phyloP scores from a whole-genome alignment of 2,888 invertebrate species.

The Liopterus haemorrhoidalis region DNA sequence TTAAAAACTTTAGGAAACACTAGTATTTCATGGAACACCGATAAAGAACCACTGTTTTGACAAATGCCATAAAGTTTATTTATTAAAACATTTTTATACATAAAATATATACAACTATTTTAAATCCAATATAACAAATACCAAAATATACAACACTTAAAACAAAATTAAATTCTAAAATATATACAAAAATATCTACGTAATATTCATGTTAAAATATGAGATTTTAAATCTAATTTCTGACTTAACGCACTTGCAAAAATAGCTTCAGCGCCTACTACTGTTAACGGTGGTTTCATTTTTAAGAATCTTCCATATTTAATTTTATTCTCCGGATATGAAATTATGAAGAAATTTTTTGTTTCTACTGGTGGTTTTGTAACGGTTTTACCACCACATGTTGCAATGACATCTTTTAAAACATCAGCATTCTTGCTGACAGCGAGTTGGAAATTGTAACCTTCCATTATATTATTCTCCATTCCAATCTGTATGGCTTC shows the following conservation, averaged over 20 bases:
- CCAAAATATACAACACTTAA: conserved; percentile 8
- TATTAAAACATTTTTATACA: conserved; percentile 29
- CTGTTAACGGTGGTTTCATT: conserved; percentile 35
- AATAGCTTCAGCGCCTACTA: conserved; percentile 42
- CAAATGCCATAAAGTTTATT: too few relatives aligned
- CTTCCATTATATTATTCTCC: conserved; percentile 35
- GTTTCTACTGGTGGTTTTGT: conserved; percentile 34
- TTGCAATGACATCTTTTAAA: conserved; percentile 43
- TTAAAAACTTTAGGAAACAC: too few relatives aligned
- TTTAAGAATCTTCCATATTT: conserved; percentile 39
- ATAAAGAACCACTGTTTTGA: too few relatives aligned
- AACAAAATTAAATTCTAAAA: neutral
- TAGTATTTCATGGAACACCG: too few relatives aligned
- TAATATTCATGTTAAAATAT: conserved; percentile 28
- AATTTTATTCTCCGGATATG: conserved; percentile 36
- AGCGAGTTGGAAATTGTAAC: conserved; percentile 37
- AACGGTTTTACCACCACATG: conserved; percentile 42
- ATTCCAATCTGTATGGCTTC: conserved; percentile 38
- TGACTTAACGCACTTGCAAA: conserved; percentile 43
- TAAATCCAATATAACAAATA: too few relatives aligned
- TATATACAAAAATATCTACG: conserved; percentile 8
- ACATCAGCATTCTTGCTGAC: conserved; percentile 38
- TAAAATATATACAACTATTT: too few relatives aligned
- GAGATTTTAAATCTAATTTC: conserved; percentile 36
- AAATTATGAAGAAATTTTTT: conserved; percentile 38